Base-by-base conservation (phyloP, 1,140 invertebrate genomes). In the Drosophila ogumai region DNA sequence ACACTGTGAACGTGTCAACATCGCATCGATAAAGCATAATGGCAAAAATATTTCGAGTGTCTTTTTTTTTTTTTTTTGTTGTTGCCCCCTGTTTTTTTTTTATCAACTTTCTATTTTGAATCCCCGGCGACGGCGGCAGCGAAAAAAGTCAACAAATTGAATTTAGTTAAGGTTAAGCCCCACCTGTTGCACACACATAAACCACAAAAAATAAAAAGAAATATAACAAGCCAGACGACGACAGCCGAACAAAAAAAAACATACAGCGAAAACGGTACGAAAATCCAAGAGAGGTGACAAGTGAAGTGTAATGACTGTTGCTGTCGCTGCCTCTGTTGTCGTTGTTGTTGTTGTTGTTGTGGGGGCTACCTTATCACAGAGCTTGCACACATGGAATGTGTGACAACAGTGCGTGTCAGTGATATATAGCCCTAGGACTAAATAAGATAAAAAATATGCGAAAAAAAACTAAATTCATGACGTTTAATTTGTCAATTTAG, bases 101-200 rank as follows among this genome's bases (percentile, higher is more conserved):
- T 69, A 81, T 75, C 58, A 87, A 87, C 82, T 86, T 86, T 86
- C 82, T 86, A 87, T 82, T 87, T 87, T 60, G 75, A 63, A 61
- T 63, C 40, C 57, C 64, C 56, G 31, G 36, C 52, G 31, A 12
- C 19, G 9, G 34, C 50, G 50, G 50, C 50, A 44, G 31, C 57
- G 46, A 36, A 52, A 50, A 54, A 54, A 54, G 50, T 54, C 52
- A 31, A 34, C 31, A 61, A 65, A 59, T 22, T 43, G 44, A 22
- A 60, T 41, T 57, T 50, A 40, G 36, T 59, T 50, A 41, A 41
- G 44, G 57, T 75, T 72, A 61, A 54, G 54, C 73, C 60, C 82
- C 65, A 84, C 80, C 75, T 82, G 81, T 75, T 79, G 71, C 77
- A 46, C 41, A 57, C 64, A 50, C 61, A 57, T n/a, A 19, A 43